Percentiles rank a stretch among this genome's conserved stretches.
These are phyloP conservation scores for Gobiocypris rarus DNA, from an alignment of 2,113 vertebrate genomes.

Conservation along the genomic window DNA sequence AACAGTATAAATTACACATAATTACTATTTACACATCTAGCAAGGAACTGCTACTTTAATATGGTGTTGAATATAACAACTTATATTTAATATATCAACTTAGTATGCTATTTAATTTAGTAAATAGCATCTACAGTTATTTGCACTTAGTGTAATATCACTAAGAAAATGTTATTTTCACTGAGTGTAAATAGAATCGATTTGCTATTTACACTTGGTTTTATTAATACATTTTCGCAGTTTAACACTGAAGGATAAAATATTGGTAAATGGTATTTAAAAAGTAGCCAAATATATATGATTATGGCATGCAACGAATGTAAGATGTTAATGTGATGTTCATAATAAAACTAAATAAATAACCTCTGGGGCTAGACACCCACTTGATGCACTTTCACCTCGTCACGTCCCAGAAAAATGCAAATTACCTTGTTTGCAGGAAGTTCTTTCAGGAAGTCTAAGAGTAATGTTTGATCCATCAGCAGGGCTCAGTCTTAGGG, in stretches of 20 bases:
- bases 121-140: too few species aligned
- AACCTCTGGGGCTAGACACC: not conserved
- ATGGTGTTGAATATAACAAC: too few species aligned
- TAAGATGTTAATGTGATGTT: not conserved
- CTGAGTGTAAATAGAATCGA: too few species aligned
- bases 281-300: not conserved
- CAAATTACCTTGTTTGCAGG: constrained; percentile 72
- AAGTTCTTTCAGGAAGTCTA: constrained; percentile 24
- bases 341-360: not conserved
- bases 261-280: not conserved
- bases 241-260: not conserved
- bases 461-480: constrained; percentile 47
- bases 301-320: not conserved
- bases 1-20: too few species aligned
- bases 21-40: too few species aligned
- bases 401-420: not conserved
- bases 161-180: too few species aligned
- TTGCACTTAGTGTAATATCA: too few species aligned
- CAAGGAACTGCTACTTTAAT: too few species aligned
- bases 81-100: too few species aligned
- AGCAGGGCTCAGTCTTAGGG: constrained; percentile 4
- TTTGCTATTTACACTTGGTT: too few species aligned
- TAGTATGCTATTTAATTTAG: too few species aligned
- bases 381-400: not conserved
- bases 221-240: not conserved